A percentile compares a stretch with the other conserved stretches of the same genome.
These are phyloP conservation scores for Elmis aenea DNA, from an alignment of 2,888 invertebrate genomes.

Conservation along the genomic window DNA sequence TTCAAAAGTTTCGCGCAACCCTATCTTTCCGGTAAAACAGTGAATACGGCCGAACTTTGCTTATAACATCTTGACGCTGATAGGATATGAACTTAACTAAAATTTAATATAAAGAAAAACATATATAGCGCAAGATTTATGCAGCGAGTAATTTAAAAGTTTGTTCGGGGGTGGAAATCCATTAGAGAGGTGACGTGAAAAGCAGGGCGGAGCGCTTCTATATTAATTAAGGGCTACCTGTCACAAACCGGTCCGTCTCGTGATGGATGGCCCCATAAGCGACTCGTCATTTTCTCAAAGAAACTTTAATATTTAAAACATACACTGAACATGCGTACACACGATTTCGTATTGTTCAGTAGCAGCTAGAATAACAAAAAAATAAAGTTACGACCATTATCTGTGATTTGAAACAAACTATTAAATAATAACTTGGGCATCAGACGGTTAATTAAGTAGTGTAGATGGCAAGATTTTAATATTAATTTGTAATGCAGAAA, in stretches of 20 bases:
- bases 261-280: slow-evolving; percentile 44
- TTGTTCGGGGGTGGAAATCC: slow-evolving; percentile 43
- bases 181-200: slow-evolving; percentile 45
- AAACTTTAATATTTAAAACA: too few relatives aligned
- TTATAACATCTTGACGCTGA: neutral
- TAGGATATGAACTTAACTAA: slow-evolving; percentile 7
- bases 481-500: too few relatives aligned
- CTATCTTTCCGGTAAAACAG: too few relatives aligned
- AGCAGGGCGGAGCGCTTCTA: slow-evolving; percentile 44
- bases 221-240: slow-evolving; percentile 47
- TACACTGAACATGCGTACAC: too few relatives aligned
- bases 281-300: slow-evolving; percentile 27
- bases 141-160: slow-evolving; percentile 42
- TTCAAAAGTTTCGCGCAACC: too few relatives aligned
- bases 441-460: too few relatives aligned
- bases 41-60: neutral
- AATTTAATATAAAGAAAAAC: slow-evolving; percentile 21
- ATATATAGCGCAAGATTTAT: slow-evolving; percentile 37
- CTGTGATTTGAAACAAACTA: too few relatives aligned
- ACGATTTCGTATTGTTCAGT: too few relatives aligned
- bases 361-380: too few relatives aligned
- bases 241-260: slow-evolving; percentile 42
- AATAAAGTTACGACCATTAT: neutral
- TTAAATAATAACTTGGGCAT: too few relatives aligned
- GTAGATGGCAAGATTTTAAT: too few relatives aligned